Percentiles rank a stretch among this genome's conserved stretches.
Evolutionary conservation across 2,113 vertebrate genomes (phyloP).

Genomic region (Notothenia rossii): DNA sequence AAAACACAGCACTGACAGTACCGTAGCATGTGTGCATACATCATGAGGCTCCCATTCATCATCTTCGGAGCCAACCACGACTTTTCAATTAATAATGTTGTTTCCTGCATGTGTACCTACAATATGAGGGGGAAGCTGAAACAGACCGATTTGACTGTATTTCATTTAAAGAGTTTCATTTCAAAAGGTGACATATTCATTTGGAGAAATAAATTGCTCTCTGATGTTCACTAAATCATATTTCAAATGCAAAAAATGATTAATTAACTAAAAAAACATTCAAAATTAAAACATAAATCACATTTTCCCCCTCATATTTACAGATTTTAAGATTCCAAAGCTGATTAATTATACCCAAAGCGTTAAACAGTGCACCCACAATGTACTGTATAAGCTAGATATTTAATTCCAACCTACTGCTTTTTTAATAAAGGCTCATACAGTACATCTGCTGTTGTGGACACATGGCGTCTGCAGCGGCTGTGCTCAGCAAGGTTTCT

Average conservation of each 20-base stretch:
- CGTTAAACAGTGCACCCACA: slow-evolving; percentile 25
- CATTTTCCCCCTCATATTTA: neutral
- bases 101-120: slow-evolving; percentile 30
- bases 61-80: slow-evolving; percentile 20
- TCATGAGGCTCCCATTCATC: slow-evolving; percentile 46
- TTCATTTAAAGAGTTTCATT: slow-evolving; percentile 35
- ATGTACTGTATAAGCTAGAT: neutral
- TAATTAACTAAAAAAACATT: slow-evolving; percentile 35
- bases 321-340: neutral
- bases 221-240: slow-evolving; percentile 10
- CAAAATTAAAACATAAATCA: slow-evolving; percentile 29
- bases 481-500: slow-evolving; percentile 51
- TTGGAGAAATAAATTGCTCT: slow-evolving; percentile 40
- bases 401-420: slow-evolving; percentile 27
- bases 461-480: slow-evolving; percentile 28
- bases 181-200: slow-evolving; percentile 45
- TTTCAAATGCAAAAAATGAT: slow-evolving; percentile 31
- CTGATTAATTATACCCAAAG: slow-evolving; percentile 2
- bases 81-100: slow-evolving; percentile 52
- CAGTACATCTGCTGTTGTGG: slow-evolving; percentile 31
- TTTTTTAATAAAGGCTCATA: slow-evolving; percentile 33
- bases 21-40: neutral
- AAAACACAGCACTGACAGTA: slow-evolving; percentile 22
- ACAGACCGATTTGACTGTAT: slow-evolving; percentile 34
- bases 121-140: neutral